Evolutionary conservation across 2,113 vertebrate species (phyloP), one percentile per base, ranked within the genome.

Genomic region (Leucopsar rothschildi): DNA sequence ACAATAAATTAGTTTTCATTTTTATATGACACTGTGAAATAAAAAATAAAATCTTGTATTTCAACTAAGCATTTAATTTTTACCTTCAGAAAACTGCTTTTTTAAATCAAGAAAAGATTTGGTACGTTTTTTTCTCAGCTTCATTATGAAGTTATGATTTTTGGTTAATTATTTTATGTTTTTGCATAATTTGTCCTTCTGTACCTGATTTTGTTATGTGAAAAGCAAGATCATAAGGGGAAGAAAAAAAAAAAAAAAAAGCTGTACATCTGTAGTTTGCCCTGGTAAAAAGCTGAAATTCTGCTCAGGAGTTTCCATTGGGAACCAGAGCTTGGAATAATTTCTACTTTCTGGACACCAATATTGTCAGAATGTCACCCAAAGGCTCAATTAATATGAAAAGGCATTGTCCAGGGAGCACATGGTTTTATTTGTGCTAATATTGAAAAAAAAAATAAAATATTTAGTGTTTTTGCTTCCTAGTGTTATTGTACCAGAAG

Each of bases 301-400:
- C 28, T 64, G 7, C n/a, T 73, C 9, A 39, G 40, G 9, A 15
- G 1, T 39, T 37, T 60, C 8, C 5, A 13, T 0, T 33, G 17
- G 37, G 19, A 73, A 18, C 10, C 19, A 59, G 35, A 28, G 25
- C 9, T 33, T 71, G 39, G n/a, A 61, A 68, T 28, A 72, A 6
- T 72, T 69, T 59, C 35, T 17, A 10, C 3, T 64, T 78, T 50
- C 44, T 78, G 14, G 20, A 23, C 9, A 56, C 10, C 14, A 16
- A 0, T 31, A 18, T 28, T 79, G 22, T 31, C 37, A 72, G 63
- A 65, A 65, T 49, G 13, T 33, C 22, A 57, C 20, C 21, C 15
- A 60, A 40, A 81, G 17, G 28, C 11, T 87, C 24, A n/a, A 7
- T 37, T 49, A 15, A 10, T 7, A 60, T 10, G 6, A 44, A 39